These are phyloP conservation scores for Presbytis comata DNA, from an alignment of 2,797 vertebrate genomes.

Conservation along the genomic window DNA sequence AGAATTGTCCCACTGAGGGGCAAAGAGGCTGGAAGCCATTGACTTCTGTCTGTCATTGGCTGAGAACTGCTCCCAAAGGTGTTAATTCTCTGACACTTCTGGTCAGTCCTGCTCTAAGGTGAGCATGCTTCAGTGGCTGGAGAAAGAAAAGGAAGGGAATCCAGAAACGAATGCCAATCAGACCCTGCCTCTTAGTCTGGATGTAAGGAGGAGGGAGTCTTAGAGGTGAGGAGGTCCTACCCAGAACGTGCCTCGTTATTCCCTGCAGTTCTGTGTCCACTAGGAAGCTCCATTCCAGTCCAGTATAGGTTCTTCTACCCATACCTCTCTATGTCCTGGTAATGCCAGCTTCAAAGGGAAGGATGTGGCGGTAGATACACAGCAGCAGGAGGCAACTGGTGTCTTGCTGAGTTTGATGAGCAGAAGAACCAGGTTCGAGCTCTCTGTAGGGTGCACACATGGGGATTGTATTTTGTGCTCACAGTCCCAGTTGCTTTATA, in stretches of 20 bases:
- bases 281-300: neutral
- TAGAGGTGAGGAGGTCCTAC: neutral
- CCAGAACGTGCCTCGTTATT: neutral
- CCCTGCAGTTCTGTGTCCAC: neutral
- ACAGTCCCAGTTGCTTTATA: neutral
- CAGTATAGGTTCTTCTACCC: neutral
- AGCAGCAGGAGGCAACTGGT: neutral
- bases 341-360: neutral
- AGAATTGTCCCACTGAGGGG: neutral
- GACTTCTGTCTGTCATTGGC: neutral
- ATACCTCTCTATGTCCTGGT: neutral
- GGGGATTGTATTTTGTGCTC: neutral
- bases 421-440: neutral
- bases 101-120: neutral
- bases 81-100: neutral
- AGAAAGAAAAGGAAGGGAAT: neutral
- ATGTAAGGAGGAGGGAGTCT: neutral
- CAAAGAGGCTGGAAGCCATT: neutral
- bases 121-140: neutral
- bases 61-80: neutral
- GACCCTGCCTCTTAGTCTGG: neutral
- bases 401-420: neutral
- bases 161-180: neutral
- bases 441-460: neutral
- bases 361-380: neutral